A percentile compares a stretch with the other conserved stretches of the same genome.
These are phyloP conservation scores for Alectura lathami DNA, from an alignment of 2,113 vertebrate genomes.

Conservation along the genomic window DNA sequence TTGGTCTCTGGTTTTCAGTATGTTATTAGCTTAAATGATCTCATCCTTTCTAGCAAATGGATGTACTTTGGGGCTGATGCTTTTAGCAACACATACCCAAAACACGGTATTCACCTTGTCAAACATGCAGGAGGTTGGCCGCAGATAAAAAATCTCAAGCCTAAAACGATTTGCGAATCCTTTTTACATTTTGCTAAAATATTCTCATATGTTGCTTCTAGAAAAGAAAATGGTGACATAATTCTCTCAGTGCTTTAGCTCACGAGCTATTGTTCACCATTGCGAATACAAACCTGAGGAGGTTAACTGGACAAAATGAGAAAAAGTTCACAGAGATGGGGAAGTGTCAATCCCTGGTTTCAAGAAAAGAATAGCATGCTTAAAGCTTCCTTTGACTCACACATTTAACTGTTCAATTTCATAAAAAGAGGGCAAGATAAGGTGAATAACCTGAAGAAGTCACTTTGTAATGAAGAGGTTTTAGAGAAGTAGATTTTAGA, in stretches of 20 bases:
- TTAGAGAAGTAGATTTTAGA: background rate
- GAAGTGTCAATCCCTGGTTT: background rate
- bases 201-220: background rate
- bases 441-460: background rate
- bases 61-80: background rate
- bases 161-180: background rate
- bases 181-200: background rate
- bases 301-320: background rate
- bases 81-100: background rate
- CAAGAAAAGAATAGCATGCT: background rate
- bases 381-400: background rate
- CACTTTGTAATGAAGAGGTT: background rate
- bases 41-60: background rate
- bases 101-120: background rate
- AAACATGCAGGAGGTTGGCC: background rate
- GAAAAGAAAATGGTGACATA: background rate
- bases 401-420: background rate
- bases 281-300: background rate
- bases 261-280: background rate
- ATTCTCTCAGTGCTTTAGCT: background rate
- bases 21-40: constrained; percentile 1
- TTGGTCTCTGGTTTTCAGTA: background rate
- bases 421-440: background rate
- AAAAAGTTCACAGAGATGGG: background rate
- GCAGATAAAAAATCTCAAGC: background rate